Evolutionary conservation across 2,888 invertebrate genomes (phyloP).

Genomic region (Lottia gigantea): DNA sequence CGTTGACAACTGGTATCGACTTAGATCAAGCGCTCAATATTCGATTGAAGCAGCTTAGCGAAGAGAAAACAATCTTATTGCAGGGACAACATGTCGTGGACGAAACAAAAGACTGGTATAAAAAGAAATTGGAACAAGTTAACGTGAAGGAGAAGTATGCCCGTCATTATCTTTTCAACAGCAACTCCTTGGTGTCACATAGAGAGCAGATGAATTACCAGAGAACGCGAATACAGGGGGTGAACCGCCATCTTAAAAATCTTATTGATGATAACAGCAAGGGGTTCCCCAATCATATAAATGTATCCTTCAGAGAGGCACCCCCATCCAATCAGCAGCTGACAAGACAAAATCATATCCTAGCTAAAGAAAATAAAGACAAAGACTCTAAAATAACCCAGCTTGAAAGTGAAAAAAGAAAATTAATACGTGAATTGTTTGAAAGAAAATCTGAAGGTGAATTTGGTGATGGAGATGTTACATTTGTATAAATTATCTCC

Average conservation of each 20-base stretch:
- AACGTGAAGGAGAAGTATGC: conserved; percentile 66
- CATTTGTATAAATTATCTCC: no score
- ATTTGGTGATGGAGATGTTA: no score
- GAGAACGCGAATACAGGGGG: conserved; percentile 87
- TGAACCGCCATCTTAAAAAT: conserved; percentile 89
- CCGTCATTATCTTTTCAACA: conserved; percentile 66
- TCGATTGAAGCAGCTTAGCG: conserved; percentile 92
- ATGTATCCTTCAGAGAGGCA: no score
- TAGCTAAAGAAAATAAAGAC: conserved; percentile 80
- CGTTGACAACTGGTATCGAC: no score
- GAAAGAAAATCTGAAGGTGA: conserved; percentile 51
- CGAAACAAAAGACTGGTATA: conserved; percentile 78
- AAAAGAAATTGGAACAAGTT: conserved; percentile 61
- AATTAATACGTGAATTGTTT: conserved; percentile 83
- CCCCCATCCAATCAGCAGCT: no score
- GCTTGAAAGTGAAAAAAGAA: conserved; percentile 88
- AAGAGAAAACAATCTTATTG: conserved; percentile 89
- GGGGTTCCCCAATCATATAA: no score
- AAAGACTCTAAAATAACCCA: conserved; percentile 86
- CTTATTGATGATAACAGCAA: conserved; percentile 74
- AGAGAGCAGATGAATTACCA: conserved; percentile 92
- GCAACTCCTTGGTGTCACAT: conserved; percentile 92
- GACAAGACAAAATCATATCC: no score
- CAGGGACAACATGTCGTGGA: conserved; percentile 82
- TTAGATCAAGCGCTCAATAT: conserved; percentile 73